These are phyloP conservation scores for Thamnaconus septentrionalis DNA, from an alignment of 2,113 vertebrate genomes.

Conservation along the genomic window DNA sequence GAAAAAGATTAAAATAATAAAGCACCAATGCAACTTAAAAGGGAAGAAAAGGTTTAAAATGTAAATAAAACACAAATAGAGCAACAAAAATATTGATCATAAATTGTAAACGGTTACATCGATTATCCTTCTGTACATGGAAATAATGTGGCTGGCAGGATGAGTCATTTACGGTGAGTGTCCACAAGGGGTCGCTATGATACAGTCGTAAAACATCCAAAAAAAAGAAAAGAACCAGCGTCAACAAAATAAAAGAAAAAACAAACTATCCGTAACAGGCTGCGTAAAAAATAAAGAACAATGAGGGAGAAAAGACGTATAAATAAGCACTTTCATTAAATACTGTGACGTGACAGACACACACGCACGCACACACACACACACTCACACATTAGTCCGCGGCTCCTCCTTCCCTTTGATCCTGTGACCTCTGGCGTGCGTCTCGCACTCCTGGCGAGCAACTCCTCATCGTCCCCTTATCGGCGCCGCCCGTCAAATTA, in stretches of 20 bases:
- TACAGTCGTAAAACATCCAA: conserved; percentile 51
- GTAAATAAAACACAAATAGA: conserved; percentile 29
- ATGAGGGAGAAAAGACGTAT: conserved; percentile 51
- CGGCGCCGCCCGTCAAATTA: conserved; percentile 62
- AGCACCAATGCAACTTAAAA: conserved; percentile 26
- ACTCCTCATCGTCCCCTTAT: conserved; percentile 82
- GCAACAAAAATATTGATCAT: conserved; percentile 49
- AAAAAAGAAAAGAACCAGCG: conserved; percentile 12
- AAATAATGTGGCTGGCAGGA: conserved; percentile 25
- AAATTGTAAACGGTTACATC: conserved; percentile 55
- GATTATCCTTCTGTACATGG: conserved; percentile 63
- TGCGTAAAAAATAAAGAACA: conserved; percentile 49
- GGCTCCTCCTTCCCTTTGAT: conserved; percentile 40
- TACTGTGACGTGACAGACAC: conserved; percentile 58
- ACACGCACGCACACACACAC: too few relatives aligned
- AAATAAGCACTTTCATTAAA: conserved; percentile 75
- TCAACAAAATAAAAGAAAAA: conserved; percentile 37
- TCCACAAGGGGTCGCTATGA: conserved; percentile 70
- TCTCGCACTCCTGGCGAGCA: conserved; percentile 68
- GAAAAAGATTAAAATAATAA: conserved; percentile 2
- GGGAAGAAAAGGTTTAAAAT: conserved; percentile 27
- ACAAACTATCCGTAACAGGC: conserved; percentile 43
- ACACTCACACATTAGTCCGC: conserved; percentile 34
- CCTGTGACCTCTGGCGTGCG: conserved; percentile 68
- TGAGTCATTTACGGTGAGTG: conserved; percentile 37